Evolutionary conservation across 2,113 vertebrate genomes (phyloP).

Genomic region (Cricetomys ansorgei): DNA sequence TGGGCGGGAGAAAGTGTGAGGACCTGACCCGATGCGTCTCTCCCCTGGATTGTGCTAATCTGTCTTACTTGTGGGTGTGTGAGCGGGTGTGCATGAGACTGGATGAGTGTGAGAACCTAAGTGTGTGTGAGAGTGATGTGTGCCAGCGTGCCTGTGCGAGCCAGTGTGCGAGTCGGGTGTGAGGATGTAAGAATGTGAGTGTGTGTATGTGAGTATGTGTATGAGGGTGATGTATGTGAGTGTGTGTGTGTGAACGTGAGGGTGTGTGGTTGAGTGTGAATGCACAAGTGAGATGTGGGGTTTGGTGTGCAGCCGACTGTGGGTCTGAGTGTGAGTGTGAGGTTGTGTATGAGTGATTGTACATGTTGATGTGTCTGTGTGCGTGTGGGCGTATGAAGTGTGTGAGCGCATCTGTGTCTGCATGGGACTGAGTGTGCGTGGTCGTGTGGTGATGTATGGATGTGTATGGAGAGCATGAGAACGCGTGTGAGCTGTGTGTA

Average conservation of each 20-base stretch:
- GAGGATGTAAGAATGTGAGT: neutral
- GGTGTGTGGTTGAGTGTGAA: neutral
- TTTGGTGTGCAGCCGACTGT: neutral
- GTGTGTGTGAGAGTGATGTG: neutral
- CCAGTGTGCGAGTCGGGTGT: neutral
- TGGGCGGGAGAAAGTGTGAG: neutral
- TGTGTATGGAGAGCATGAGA: neutral
- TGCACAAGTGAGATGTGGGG: neutral
- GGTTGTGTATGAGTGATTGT: neutral
- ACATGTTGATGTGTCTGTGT: too few species aligned
- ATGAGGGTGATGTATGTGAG: too few species aligned
- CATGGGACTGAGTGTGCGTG: neutral
- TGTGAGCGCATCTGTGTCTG: neutral
- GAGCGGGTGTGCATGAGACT: neutral
- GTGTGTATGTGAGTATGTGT: neutral
- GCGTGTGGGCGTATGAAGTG: neutral
- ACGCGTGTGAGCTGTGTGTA: neutral
- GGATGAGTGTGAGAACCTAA: neutral
- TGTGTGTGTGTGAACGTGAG: neutral
- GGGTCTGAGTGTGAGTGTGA: neutral
- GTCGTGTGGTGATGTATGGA: neutral
- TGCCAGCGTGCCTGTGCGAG: neutral
- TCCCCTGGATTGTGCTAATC: neutral
- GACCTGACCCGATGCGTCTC: neutral
- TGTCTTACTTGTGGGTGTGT: neutral